These are phyloP conservation scores for Gobiocypris rarus DNA, from an alignment of 2,113 vertebrate species.

Conservation along the genomic window DNA sequence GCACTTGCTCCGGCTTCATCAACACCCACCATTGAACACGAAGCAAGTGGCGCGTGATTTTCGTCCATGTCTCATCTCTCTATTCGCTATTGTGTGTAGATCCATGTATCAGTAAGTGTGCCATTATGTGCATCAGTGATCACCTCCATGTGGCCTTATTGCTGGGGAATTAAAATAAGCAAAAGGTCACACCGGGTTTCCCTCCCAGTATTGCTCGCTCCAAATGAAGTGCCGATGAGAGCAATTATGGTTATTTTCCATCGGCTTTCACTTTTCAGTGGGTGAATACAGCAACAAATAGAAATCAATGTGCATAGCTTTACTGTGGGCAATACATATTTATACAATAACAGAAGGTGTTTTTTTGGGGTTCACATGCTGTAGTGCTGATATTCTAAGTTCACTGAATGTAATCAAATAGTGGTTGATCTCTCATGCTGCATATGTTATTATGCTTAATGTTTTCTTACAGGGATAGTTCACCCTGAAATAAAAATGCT, in stretches of 20 bases:
- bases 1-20: constrained; percentile 54
- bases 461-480: background rate
- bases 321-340: background rate
- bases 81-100: constrained; percentile 71
- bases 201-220: constrained; percentile 75
- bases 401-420: background rate
- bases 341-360: background rate
- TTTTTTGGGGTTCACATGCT: background rate
- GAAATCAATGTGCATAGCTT: constrained; percentile 63
- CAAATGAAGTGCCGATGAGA: constrained; percentile 80
- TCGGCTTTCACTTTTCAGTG: constrained; percentile 62
- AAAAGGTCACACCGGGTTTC: constrained; percentile 77
- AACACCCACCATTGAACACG: constrained; percentile 65
- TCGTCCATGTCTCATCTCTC: constrained; percentile 28
- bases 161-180: constrained; percentile 78
- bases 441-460: background rate
- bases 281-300: constrained; percentile 74
- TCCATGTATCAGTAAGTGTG: constrained; percentile 79
- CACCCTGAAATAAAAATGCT: too few relatives aligned
- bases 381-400: background rate
- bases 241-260: constrained; percentile 76
- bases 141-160: constrained; percentile 78
- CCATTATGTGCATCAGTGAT: constrained; percentile 82
- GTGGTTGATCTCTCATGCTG: background rate
- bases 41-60: constrained; percentile 47